Conservation (phyloP, 1,140 invertebrate species). For the Caenorhabditis brenneri region DNA sequence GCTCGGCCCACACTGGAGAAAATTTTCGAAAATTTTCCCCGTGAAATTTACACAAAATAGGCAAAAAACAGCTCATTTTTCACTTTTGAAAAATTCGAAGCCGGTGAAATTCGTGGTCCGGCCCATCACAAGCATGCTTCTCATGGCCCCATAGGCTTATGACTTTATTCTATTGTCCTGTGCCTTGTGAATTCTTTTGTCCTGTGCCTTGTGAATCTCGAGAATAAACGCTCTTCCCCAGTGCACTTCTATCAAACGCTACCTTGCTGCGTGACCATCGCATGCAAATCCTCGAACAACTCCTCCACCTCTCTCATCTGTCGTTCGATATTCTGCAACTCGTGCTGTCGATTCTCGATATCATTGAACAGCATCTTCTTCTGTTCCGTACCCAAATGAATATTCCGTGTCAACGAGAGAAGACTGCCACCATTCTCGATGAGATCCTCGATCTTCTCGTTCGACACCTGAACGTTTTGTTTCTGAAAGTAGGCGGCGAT, state of each 20-base stretch:
- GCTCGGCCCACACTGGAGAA: too few species aligned
- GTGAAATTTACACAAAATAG: too few species aligned
- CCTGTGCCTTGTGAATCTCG: too few species aligned
- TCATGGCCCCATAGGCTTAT: too few species aligned
- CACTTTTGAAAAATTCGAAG: too few species aligned
- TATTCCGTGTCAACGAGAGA: background rate
- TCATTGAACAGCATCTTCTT: background rate
- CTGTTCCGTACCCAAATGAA: background rate
- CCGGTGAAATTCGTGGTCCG: too few species aligned
- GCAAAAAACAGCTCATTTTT: too few species aligned
- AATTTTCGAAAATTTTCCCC: too few species aligned
- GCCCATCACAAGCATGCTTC: too few species aligned
- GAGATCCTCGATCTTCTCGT: background rate
- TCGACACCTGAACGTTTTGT: background rate
- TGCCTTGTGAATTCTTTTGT: background rate
- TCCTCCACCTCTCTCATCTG: conserved; percentile 12
- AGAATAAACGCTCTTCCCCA: too few species aligned
- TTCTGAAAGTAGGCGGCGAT: background rate
- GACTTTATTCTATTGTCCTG: too few species aligned
- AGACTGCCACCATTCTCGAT: conserved; percentile 16
- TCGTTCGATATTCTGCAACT: background rate
- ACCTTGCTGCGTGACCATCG: background rate
- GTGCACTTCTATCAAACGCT: too few species aligned
- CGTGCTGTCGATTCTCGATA: background rate
- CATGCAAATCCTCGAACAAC: background rate